Evolutionary conservation across 2,113 vertebrate species (phyloP).

Genomic region (Paraplagusia blochii): DNA sequence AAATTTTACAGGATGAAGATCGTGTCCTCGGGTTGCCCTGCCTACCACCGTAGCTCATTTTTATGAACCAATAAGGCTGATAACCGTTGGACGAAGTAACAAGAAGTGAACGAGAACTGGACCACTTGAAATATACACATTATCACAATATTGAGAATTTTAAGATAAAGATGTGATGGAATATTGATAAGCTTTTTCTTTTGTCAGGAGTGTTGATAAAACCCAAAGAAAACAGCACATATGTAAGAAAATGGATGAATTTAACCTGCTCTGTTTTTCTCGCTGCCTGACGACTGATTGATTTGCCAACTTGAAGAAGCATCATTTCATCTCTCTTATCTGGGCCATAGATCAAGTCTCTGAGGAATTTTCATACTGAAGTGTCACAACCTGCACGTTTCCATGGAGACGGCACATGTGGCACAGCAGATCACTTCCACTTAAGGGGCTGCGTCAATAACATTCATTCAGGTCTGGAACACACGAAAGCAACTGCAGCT

Average conservation of each 20-base stretch:
- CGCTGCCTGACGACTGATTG: slow-evolving; percentile 26
- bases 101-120: too few species aligned
- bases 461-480: slow-evolving; percentile 41
- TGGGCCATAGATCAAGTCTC: slow-evolving; percentile 40
- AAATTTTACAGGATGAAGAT: slow-evolving; percentile 12
- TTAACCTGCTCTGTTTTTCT: slow-evolving; percentile 4
- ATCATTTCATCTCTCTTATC: slow-evolving; percentile 27
- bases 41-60: not conserved
- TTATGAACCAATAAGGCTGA: slow-evolving; percentile 1
- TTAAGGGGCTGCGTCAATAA: slow-evolving; percentile 50
- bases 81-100: not conserved
- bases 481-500: slow-evolving; percentile 25
- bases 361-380: slow-evolving; percentile 45
- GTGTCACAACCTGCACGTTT: slow-evolving; percentile 54
- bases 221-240: too few species aligned
- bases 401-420: slow-evolving; percentile 67
- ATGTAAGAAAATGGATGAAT: too few species aligned
- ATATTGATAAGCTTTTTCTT: too few species aligned
- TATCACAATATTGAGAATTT: not conserved
- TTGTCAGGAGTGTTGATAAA: too few species aligned
- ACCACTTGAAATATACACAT: not conserved
- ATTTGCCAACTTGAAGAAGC: slow-evolving; percentile 30
- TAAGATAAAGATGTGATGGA: too few species aligned
- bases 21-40: slow-evolving; percentile 14
- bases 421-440: slow-evolving; percentile 42